These are phyloP conservation scores for Zaprionus lineosus DNA, from an alignment of 2,888 invertebrate species.

Conservation along the genomic window DNA sequence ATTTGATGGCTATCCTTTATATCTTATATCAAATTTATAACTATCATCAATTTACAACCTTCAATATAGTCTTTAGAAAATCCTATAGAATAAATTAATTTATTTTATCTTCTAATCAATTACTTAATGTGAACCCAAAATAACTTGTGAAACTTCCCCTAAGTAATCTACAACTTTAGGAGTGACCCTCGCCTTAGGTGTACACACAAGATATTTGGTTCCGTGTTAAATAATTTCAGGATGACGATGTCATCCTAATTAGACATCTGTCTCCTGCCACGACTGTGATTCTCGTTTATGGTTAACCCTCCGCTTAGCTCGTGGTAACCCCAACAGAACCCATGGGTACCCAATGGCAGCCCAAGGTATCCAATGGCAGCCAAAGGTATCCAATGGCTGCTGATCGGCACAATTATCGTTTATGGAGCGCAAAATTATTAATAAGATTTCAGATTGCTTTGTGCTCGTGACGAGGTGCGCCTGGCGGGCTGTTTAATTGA, in stretches of 20 bases:
- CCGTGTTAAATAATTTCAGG: slow-evolving; percentile 5
- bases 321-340: slow-evolving; percentile 10
- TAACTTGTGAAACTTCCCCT: no score
- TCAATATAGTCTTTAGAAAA: no score
- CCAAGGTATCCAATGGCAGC: slow-evolving; percentile 6
- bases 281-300: slow-evolving; percentile 28
- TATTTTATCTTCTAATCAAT: no score
- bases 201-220: slow-evolving; percentile 10
- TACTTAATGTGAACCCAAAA: no score
- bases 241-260: slow-evolving; percentile 34
- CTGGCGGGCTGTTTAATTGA: slow-evolving; percentile 50
- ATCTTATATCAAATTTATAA: no score
- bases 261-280: slow-evolving; percentile 14
- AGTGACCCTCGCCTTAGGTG: slow-evolving; percentile 11
- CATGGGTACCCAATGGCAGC: slow-evolving; percentile 19
- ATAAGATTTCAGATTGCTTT: slow-evolving; percentile 51
- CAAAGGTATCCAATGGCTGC: slow-evolving; percentile 19
- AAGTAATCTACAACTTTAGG: no score
- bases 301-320: slow-evolving; percentile 15
- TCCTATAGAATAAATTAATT: no score
- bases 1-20: no score
- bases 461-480: slow-evolving; percentile 8
- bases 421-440: slow-evolving; percentile 63
- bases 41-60: no score
- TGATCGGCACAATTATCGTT: slow-evolving; percentile 63